Evolutionary conservation across 1,140 invertebrate genomes (phyloP), one percentile per base, ranked within the genome.

Genomic region (Rhynchophorus ferrugineus): DNA sequence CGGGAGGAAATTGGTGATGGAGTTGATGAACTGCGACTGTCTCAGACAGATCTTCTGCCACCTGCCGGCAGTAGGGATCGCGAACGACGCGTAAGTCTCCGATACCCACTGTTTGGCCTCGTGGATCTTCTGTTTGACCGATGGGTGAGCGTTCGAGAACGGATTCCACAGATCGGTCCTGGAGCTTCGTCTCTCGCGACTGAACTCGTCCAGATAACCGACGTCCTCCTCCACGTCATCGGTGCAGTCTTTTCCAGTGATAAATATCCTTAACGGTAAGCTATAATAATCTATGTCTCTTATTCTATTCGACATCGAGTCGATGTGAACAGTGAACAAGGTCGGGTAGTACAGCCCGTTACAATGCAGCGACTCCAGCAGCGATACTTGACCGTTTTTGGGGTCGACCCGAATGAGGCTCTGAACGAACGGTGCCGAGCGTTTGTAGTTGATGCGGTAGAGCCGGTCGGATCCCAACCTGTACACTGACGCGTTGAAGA

Each of bases 271-370:
- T 18, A 91, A 69, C 0, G 88, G 88, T 36, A 90, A 66, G 57
- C 87, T 89, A 61, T 88, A 89, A 62, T 90, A 91, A 61, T 91
- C 86, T 35, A 91, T 81, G 45, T 85, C 87, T 3, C 81, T 75
- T 21, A 87, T 74, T 35, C 83, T 75, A 59, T 85, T 85, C 33
- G 87, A 85, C 18, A 83, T 85, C 11, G 87, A 90, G 63, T 92
- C 89, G 48, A 91, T 81, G 70, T 89, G 88, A 57, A 90, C 79
- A 3, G 87, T 89, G 68, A 91, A 89, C 13, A 91, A 75, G 58
- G 87, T 84, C 0, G 88, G 86, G 62, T 91, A 90, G 44, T 84
- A 82, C 6, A 89, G 74, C 20, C 85, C 86, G 53, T 89, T 82
- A 70, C 89, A 92, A 57, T 79, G 77, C n/a, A 91, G 69, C 11